These are phyloP conservation scores for Drosophila sp. DNA, from an alignment of 1,140 invertebrate genomes.

Conservation along the genomic window DNA sequence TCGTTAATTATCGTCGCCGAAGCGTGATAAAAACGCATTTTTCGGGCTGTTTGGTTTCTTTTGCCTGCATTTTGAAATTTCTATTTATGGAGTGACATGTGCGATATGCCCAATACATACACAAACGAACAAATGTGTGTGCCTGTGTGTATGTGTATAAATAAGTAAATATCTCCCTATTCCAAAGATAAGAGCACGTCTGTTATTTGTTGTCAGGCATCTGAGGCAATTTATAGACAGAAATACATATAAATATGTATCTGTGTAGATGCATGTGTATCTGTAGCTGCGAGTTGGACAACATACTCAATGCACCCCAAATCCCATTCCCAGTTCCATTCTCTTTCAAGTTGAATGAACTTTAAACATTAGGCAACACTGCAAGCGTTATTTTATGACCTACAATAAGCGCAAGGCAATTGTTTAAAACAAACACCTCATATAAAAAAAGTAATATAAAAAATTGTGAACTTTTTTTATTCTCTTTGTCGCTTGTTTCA, in stretches of 20 bases:
- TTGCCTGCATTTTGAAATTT: constrained; percentile 67
- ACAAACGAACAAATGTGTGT: too few species aligned
- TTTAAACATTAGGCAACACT: constrained; percentile 19
- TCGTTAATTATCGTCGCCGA: constrained; percentile 47
- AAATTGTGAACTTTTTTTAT: constrained; percentile 55
- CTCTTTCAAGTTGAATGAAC: constrained; percentile 68
- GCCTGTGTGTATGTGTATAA: constrained; percentile 11
- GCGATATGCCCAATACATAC: constrained; percentile 39
- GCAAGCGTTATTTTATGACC: constrained; percentile 64
- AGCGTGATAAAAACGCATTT: constrained; percentile 60
- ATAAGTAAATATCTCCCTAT: constrained; percentile 28
- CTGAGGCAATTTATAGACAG: constrained; percentile 9
- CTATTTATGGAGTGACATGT: constrained; percentile 69
- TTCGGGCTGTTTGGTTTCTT: constrained; percentile 28
- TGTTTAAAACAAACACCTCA: constrained; percentile 55
- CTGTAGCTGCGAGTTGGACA: constrained; percentile 3
- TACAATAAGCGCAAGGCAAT: constrained; percentile 63
- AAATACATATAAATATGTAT: constrained; percentile 6
- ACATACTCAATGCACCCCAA: constrained; percentile 22
- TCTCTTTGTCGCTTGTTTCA: constrained; percentile 25
- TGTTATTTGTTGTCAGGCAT: constrained; percentile 24
- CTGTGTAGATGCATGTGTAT: not conserved
- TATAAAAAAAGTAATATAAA: constrained; percentile 14
- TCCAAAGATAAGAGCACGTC: constrained; percentile 49
- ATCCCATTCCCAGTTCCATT: constrained; percentile 40